Evolutionary conservation across 92 coral and sea anemone genomes (phyloP).

Genomic region (Galaxea fascicularis): DNA sequence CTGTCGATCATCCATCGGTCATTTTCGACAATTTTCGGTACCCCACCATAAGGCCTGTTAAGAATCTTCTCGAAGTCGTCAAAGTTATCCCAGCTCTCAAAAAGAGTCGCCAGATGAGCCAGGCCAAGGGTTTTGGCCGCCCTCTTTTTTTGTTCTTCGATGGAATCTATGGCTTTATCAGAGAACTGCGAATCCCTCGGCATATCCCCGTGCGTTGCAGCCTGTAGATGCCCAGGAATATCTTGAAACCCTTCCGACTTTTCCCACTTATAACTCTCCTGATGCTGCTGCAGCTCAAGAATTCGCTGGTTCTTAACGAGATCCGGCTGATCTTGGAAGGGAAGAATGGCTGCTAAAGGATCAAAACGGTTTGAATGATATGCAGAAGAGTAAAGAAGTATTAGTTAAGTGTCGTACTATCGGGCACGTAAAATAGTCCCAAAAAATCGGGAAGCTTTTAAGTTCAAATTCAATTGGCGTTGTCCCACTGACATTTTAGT

Average conservation of each 20-base stretch:
- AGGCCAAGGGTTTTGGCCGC: constrained; percentile 48
- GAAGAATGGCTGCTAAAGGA: constrained; percentile 30
- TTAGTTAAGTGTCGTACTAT: not conserved
- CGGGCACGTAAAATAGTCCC: not conserved
- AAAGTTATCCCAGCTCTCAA: constrained; percentile 58
- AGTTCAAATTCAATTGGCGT: too few species aligned
- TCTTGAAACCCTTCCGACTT: constrained; percentile 34
- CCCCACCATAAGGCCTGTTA: constrained; percentile 22
- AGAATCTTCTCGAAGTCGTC: constrained; percentile 56
- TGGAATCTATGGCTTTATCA: constrained; percentile 46
- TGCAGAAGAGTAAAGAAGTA: too few species aligned
- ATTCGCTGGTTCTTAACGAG: constrained; percentile 50
- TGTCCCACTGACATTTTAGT: too few species aligned
- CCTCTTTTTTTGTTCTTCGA: constrained; percentile 36
- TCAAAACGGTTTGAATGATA: not conserved
- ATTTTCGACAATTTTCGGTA: constrained; percentile 35
- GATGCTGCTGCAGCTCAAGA: constrained; percentile 57
- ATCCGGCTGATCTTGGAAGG: constrained; percentile 41
- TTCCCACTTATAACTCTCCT: constrained; percentile 65
- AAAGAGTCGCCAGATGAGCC: constrained; percentile 28
- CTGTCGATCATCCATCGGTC: constrained; percentile 60
- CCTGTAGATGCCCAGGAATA: constrained; percentile 63
- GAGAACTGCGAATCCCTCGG: constrained; percentile 79
- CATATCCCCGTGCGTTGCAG: constrained; percentile 55
- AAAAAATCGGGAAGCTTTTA: too few species aligned